Evolutionary conservation across 2,888 invertebrate species (phyloP).

Genomic region (Pristionchus entomophagus): DNA sequence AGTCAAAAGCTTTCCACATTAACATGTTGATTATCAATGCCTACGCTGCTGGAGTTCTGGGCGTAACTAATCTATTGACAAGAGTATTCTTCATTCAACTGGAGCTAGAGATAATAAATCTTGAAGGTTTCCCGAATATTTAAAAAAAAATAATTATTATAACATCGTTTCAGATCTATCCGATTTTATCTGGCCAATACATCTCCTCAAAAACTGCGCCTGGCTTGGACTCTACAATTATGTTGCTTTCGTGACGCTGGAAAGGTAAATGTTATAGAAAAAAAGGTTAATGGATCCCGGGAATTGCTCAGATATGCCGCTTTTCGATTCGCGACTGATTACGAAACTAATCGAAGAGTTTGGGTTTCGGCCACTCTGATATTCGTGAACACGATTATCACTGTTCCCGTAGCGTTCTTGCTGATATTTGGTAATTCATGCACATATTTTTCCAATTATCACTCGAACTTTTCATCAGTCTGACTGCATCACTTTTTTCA

Average conservation of each 20-base stretch:
- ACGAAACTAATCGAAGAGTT: background rate
- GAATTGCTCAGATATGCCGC: background rate
- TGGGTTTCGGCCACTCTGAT: background rate
- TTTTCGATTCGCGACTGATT: background rate
- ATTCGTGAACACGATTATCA: background rate
- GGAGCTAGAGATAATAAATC: background rate
- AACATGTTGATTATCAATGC: background rate
- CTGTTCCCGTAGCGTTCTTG: background rate
- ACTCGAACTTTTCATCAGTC: background rate
- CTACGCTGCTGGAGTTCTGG: background rate
- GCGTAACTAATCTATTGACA: background rate
- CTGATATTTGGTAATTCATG: background rate
- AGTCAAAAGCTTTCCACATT: background rate
- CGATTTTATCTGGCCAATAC: background rate
- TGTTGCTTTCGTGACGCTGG: background rate
- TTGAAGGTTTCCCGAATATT: background rate
- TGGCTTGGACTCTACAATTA: conserved; percentile 17
- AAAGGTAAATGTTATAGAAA: background rate
- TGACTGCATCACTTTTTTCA: background rate
- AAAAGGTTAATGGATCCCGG: background rate
- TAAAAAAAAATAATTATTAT: background rate
- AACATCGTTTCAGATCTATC: background rate
- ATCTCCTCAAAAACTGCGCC: background rate
- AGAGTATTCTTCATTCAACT: background rate
- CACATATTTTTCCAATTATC: no score